Conservation (phyloP, 37 sponge, comb jelly and placozoan species). For the Hormiphora californensis region DNA sequence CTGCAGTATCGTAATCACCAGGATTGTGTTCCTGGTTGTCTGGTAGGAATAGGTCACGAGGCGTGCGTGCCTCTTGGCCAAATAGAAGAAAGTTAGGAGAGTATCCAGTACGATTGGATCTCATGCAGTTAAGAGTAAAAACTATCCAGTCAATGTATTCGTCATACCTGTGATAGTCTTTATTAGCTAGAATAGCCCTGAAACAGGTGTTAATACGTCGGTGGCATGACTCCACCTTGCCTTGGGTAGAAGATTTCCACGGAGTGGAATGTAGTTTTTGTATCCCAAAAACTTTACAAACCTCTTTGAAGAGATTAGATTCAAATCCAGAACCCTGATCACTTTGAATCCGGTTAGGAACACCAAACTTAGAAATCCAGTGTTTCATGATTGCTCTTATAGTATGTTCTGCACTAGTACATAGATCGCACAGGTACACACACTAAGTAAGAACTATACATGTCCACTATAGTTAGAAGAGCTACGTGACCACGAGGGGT, state of each 20-base stretch:
- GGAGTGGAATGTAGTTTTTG: not conserved
- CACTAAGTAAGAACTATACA: not conserved
- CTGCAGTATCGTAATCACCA: not conserved
- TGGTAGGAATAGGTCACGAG: slow-evolving; percentile 38
- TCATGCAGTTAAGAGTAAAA: not conserved
- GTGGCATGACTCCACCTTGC: not conserved
- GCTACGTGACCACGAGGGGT: not conserved
- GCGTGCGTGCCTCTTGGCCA: slow-evolving; percentile 17
- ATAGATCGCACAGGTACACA: not conserved
- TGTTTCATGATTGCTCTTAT: not conserved
- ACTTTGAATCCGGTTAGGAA: not conserved
- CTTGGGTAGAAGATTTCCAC: slow-evolving; percentile 15
- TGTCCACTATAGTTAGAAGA: not conserved
- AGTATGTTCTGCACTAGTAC: not conserved
- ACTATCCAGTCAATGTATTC: slow-evolving; percentile 13
- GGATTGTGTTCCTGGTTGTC: no score
- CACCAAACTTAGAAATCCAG: slow-evolving; percentile 29
- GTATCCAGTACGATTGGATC: not conserved
- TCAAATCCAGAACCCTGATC: not conserved
- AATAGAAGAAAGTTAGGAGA: not conserved
- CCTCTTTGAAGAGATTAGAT: not conserved
- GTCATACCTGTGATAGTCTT: slow-evolving; percentile 17
- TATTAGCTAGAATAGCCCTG: not conserved
- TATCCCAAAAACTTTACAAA: not conserved
- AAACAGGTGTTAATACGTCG: slow-evolving; percentile 33